Conservation (phyloP, 2,888 invertebrate genomes). For the Timema cristinae region DNA sequence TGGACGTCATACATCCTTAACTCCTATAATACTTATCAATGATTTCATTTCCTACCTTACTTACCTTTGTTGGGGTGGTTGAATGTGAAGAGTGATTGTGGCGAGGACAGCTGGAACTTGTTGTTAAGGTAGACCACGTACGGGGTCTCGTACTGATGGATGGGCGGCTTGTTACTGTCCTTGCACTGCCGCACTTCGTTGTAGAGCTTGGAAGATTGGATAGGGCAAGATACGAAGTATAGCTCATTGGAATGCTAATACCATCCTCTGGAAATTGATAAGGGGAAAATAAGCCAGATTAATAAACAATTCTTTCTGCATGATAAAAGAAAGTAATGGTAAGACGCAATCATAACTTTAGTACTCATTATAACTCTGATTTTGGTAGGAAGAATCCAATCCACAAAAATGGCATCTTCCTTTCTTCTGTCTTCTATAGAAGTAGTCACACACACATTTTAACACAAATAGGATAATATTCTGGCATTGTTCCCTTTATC, state of each 20-base stretch:
- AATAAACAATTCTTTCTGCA: neutral
- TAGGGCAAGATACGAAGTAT: slow-evolving; percentile 89
- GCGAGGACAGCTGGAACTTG: slow-evolving; percentile 69
- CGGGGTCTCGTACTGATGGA: slow-evolving; percentile 68
- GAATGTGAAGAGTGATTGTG: slow-evolving; percentile 80
- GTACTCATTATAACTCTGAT: too few relatives aligned
- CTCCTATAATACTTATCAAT: too few relatives aligned
- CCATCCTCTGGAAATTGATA: slow-evolving; percentile 60
- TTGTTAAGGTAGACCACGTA: slow-evolving; percentile 93
- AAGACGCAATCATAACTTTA: too few relatives aligned
- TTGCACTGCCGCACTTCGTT: slow-evolving; percentile 62
- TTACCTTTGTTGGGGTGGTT: slow-evolving; percentile 78
- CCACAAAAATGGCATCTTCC: too few relatives aligned
- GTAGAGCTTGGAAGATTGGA: slow-evolving; percentile 86
- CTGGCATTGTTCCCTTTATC: too few relatives aligned
- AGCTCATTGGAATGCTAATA: slow-evolving; percentile 84
- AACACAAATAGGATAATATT: too few relatives aligned
- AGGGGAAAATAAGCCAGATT: slow-evolving; percentile 7
- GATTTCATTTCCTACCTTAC: too few relatives aligned
- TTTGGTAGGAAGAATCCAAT: too few relatives aligned
- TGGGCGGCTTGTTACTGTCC: slow-evolving; percentile 50
- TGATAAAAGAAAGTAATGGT: neutral
- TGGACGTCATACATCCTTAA: too few relatives aligned
- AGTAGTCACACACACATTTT: too few relatives aligned
- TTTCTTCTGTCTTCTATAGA: too few relatives aligned